These are phyloP conservation scores for Alexandromys oeconomus DNA, from an alignment of 2,797 vertebrate species.

Conservation along the genomic window DNA sequence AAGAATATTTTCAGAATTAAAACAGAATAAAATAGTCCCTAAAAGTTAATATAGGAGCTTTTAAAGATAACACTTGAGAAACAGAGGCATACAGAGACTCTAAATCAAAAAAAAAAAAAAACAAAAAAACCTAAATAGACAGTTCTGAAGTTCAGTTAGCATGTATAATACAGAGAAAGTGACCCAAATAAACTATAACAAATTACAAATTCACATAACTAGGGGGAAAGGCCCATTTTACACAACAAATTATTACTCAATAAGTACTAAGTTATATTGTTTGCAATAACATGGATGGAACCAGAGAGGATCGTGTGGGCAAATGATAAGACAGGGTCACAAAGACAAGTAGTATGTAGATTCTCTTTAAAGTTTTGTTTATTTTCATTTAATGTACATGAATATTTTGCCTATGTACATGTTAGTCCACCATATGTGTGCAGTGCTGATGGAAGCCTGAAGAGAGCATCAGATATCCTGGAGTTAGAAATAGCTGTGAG, in stretches of 20 bases:
- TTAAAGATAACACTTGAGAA: background rate
- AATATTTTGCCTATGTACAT: background rate
- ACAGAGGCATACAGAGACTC: background rate
- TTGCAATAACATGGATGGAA: background rate
- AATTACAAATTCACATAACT: slow-evolving; percentile 28
- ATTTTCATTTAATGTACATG: background rate
- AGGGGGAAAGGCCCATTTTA: background rate
- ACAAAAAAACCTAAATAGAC: background rate
- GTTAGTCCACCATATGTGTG: background rate
- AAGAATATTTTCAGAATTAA: slow-evolving; percentile 39
- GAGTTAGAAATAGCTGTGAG: background rate
- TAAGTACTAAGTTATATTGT: background rate
- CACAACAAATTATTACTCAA: background rate
- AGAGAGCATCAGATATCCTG: background rate
- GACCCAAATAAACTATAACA: slow-evolving; percentile 21
- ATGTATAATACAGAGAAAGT: slow-evolving; percentile 50
- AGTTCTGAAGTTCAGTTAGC: slow-evolving; percentile 16
- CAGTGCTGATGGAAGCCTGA: background rate
- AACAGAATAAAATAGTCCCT: background rate
- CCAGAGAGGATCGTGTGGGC: background rate
- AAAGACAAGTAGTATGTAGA: background rate
- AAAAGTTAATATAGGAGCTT: slow-evolving; percentile 34
- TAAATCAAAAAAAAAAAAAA: background rate
- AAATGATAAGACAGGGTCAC: background rate
- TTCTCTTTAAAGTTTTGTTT: background rate